Conservation (phyloP, 2,797 vertebrate genomes). For the Myotis daubentonii region DNA sequence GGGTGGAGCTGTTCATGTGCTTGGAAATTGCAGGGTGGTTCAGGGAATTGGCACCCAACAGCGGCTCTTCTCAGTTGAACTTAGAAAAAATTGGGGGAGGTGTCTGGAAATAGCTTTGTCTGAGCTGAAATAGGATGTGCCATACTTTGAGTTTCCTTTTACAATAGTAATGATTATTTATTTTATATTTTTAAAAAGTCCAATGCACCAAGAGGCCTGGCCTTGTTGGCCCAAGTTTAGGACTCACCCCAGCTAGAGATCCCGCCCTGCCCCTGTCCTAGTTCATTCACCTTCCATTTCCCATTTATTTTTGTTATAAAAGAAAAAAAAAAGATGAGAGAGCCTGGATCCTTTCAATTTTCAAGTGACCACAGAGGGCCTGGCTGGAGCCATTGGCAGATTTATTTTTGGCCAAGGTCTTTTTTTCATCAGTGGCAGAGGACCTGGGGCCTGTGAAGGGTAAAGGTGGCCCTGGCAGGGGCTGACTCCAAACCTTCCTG, state of each 20-base stretch:
- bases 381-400: background rate
- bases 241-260: background rate
- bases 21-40: background rate
- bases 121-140: background rate
- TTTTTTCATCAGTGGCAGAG: slow-evolving; percentile 3
- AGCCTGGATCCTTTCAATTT: slow-evolving; percentile 1
- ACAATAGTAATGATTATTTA: background rate
- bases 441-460: background rate
- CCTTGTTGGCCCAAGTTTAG: background rate
- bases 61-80: slow-evolving; percentile 1
- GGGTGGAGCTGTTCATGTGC: background rate
- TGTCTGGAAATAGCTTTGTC: background rate
- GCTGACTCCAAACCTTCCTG: background rate
- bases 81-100: slow-evolving; percentile 23
- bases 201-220: background rate
- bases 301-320: slow-evolving; percentile 39
- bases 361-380: slow-evolving; percentile 59
- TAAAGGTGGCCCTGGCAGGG: background rate
- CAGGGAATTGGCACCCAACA: background rate
- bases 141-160: background rate
- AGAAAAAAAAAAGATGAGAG: background rate
- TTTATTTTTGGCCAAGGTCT: slow-evolving; percentile 62
- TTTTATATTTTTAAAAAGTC: background rate
- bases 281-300: background rate
- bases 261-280: background rate